Evolutionary conservation across 2,888 invertebrate species (phyloP).

Genomic region (Drosophila rubida): DNA sequence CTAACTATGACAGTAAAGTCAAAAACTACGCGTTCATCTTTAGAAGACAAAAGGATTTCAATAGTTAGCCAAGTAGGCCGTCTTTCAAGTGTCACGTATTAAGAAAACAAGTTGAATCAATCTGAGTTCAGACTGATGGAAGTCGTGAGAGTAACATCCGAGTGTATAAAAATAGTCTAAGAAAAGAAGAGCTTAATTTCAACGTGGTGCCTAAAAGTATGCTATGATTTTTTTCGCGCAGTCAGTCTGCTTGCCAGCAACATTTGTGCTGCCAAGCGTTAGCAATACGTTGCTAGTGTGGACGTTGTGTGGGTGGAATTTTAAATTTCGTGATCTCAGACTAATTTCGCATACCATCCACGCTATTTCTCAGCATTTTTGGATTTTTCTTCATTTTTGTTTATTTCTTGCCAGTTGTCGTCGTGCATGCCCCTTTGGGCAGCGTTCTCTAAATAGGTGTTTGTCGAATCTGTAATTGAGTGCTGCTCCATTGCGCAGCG

Average conservation of each 20-base stretch:
- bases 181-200: too few species aligned
- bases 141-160: too few species aligned
- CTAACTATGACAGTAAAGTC: too few species aligned
- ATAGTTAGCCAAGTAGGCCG: too few species aligned
- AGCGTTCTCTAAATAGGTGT: conserved; percentile 17
- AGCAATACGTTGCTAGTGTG: conserved; percentile 18
- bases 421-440: conserved; percentile 13
- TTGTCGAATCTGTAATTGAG: conserved; percentile 54
- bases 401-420: neutral
- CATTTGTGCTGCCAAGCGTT: neutral
- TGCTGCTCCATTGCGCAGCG: conserved; percentile 8
- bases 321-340: neutral
- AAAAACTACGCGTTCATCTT: too few species aligned
- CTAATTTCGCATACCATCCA: conserved; percentile 8
- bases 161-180: too few species aligned
- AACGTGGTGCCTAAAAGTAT: conserved; percentile 20
- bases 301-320: conserved; percentile 8
- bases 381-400: conserved; percentile 5
- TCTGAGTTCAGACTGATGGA: too few species aligned
- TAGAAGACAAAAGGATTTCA: too few species aligned
- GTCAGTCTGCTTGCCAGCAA: neutral
- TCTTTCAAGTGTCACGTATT: too few species aligned
- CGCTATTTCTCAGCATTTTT: conserved; percentile 9
- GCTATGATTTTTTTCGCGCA: neutral
- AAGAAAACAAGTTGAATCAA: too few species aligned